Conservation (phyloP, 2,888 invertebrate genomes). For the Nomada ruficornis region DNA sequence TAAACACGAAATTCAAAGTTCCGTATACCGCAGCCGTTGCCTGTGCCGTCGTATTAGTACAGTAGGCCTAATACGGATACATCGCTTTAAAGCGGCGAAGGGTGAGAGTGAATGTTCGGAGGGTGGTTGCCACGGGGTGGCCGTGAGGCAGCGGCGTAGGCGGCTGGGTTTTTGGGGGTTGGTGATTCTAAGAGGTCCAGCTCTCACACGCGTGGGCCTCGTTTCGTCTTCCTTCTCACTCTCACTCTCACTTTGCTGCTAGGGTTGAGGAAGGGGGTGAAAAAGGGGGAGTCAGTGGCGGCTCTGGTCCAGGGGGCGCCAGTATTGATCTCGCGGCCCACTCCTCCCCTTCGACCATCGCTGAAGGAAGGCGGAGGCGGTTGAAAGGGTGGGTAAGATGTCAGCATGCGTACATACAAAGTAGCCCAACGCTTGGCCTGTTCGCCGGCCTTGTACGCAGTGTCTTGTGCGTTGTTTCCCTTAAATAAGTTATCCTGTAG, state of each 20-base stretch:
- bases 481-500: slow-evolving; percentile 70
- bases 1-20: slow-evolving; percentile 16
- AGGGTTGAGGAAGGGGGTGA: slow-evolving; percentile 52
- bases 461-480: slow-evolving; percentile 66
- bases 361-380: slow-evolving; percentile 73
- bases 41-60: slow-evolving; percentile 6
- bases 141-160: slow-evolving; percentile 71
- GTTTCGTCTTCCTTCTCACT: slow-evolving; percentile 30
- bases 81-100: slow-evolving; percentile 81
- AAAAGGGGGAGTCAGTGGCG: slow-evolving; percentile 73
- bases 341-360: slow-evolving; percentile 69
- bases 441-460: slow-evolving; percentile 54
- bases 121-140: slow-evolving; percentile 76
- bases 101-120: slow-evolving; percentile 76
- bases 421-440: slow-evolving; percentile 77
- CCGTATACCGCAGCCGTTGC: background rate
- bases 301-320: slow-evolving; percentile 83
- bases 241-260: slow-evolving; percentile 15
- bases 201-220: slow-evolving; percentile 78
- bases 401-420: slow-evolving; percentile 84
- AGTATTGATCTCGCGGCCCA: slow-evolving; percentile 83
- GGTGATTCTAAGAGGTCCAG: slow-evolving; percentile 84
- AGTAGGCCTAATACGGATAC: slow-evolving; percentile 74
- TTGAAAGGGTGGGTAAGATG: slow-evolving; percentile 82
- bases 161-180: slow-evolving; percentile 75